Percentiles rank a stretch among this genome's conserved stretches.
Evolutionary conservation across 1,140 invertebrate species (phyloP).

Genomic region (Cecropterus lyciades): DNA sequence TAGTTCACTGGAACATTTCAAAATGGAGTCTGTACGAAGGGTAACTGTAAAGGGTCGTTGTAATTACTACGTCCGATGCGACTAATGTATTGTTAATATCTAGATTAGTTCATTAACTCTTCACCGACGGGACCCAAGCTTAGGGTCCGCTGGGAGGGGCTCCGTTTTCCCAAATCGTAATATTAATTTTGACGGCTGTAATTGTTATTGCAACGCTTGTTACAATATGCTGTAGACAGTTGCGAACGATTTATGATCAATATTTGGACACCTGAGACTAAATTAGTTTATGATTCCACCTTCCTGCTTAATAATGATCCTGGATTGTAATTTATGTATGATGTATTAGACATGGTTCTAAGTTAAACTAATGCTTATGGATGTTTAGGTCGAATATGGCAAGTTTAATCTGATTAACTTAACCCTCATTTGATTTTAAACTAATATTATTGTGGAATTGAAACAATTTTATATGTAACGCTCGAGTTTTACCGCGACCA

Average conservation of each 20-base stretch:
- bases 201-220: conserved; percentile 37
- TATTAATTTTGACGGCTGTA: conserved; percentile 38
- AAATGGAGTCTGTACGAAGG: conserved; percentile 23
- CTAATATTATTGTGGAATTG: too few relatives aligned
- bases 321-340: too few relatives aligned
- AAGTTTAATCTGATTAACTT: too few relatives aligned
- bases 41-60: conserved; percentile 47
- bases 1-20: conserved; percentile 18
- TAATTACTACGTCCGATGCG: conserved; percentile 67
- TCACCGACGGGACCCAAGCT: conserved; percentile 51
- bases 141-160: conserved; percentile 29
- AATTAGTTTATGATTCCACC: not conserved
- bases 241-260: conserved; percentile 34
- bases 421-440: too few relatives aligned
- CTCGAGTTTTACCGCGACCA: too few relatives aligned
- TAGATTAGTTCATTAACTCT: conserved; percentile 78
- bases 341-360: too few relatives aligned
- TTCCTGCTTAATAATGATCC: not conserved
- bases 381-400: too few relatives aligned
- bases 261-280: not conserved
- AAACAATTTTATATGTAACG: too few relatives aligned
- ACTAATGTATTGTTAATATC: conserved; percentile 78
- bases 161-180: conserved; percentile 21
- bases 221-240: conserved; percentile 53
- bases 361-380: too few relatives aligned